Evolutionary conservation across 1,140 invertebrate species (phyloP), one percentile per base, ranked within the genome.

Genomic region (Drosophila grimshawi): DNA sequence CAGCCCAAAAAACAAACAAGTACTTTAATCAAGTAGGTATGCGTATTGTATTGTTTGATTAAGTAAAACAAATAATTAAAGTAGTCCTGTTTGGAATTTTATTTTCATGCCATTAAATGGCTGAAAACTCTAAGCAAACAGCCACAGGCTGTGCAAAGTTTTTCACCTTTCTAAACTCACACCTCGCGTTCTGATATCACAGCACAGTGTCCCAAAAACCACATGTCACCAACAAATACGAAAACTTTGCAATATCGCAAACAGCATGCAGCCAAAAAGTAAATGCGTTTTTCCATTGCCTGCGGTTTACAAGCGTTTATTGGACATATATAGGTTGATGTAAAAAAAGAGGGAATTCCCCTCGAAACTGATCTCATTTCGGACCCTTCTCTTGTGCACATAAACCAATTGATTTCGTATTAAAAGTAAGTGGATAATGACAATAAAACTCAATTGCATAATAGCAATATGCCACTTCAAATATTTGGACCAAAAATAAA

Each of bases 201-300:
- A 10, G 39, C 39, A 43, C 39, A 43, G 39, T 43, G n/a, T 53
- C 27, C 19, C 43, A 30, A 37, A 52, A 43, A 43, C 39, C 27
- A 11, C 27, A 49, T 53, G 61, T 43, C 63, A 56, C 76, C 80
- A 49, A 72, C 62, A 79, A 45, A 59, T 71, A 66, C 79, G 68
- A 61, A 66, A 81, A 66, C 59, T 78, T 80, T 80, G 60, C 52
- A 83, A 70, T 81, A 70, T 86, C 67, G 77, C 49, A 59, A 69
- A 43, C 39, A n/a, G 39, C 39, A 43, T 43, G 39, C 39, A n/a
- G 39, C 39, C 39, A 43, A 43, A n/a, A 43, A 43, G 39, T 43
- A 43, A 43, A 43, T 43, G 39, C 6, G 3, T 43, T n/a, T 43
- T 43, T 43, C 2, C 10, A 43, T 4, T n/a, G 39, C 10, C 39